Percentiles rank a stretch among this genome's conserved stretches.
phyloP scores from a whole-genome alignment of 2,797 vertebrate species.

The Poeciliopsis presidionis region DNA sequence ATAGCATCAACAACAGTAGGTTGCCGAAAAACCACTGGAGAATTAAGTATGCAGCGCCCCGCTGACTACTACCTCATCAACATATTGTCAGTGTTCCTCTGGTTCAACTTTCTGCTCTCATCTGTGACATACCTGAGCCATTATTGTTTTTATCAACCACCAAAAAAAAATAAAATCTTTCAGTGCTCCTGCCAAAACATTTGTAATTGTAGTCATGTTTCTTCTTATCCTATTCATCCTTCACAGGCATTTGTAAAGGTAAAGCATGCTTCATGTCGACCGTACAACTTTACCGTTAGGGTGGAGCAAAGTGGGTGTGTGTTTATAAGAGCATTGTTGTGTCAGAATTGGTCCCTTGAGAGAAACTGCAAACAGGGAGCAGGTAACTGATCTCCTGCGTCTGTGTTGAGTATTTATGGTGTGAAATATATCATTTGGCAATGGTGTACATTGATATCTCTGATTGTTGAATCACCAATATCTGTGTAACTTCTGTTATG shows the following conservation, averaged over 20 bases:
- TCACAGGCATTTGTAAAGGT: slow-evolving; percentile 73
- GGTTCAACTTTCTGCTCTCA: slow-evolving; percentile 54
- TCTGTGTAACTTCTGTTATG: slow-evolving; percentile 84
- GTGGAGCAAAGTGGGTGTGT: slow-evolving; percentile 48
- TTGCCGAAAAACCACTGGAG: slow-evolving; percentile 74
- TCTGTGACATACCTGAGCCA: slow-evolving; percentile 69
- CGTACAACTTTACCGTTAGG: slow-evolving; percentile 63
- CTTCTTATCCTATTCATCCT: slow-evolving; percentile 53
- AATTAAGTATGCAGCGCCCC: slow-evolving; percentile 77
- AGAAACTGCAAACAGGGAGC: slow-evolving; percentile 72
- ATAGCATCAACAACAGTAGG: slow-evolving; percentile 68
- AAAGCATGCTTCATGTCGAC: slow-evolving; percentile 75
- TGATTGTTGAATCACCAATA: slow-evolving; percentile 83
- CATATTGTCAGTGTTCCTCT: slow-evolving; percentile 69
- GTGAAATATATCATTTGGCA: slow-evolving; percentile 86
- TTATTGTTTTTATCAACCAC: slow-evolving; percentile 53
- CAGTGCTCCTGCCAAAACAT: slow-evolving; percentile 75
- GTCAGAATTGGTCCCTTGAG: slow-evolving; percentile 81
- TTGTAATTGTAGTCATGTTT: slow-evolving; percentile 71
- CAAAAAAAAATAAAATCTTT: slow-evolving; percentile 31
- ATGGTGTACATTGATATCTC: slow-evolving; percentile 86
- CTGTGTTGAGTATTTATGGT: slow-evolving; percentile 82
- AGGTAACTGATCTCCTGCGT: slow-evolving; percentile 73
- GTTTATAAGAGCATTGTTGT: slow-evolving; percentile 72
- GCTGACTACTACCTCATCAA: slow-evolving; percentile 82